phyloP scores from a whole-genome alignment of 2,888 invertebrate genomes.

The Netelia fuscicornis region DNA sequence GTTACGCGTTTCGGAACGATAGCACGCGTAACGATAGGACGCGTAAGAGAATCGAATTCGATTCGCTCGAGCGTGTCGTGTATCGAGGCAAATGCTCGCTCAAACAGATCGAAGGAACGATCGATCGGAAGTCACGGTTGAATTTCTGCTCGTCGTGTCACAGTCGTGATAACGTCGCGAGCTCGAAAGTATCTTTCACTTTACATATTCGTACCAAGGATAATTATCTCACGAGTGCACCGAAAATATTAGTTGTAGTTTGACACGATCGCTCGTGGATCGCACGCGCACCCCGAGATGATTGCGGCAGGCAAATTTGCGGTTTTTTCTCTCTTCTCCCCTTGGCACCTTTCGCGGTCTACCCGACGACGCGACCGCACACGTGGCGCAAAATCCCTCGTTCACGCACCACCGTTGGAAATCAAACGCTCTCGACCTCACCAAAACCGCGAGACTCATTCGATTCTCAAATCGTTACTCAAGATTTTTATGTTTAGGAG shows the following conservation, averaged over 20 bases:
- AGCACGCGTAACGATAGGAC: too few species aligned
- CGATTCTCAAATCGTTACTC: neutral
- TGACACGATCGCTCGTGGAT: neutral
- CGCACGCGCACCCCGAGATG: slow-evolving; percentile 9
- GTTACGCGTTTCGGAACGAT: too few species aligned
- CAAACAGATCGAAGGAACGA: slow-evolving; percentile 62
- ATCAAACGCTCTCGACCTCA: neutral
- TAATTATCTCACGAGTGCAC: neutral
- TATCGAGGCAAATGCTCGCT: slow-evolving; percentile 46
- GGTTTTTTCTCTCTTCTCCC: slow-evolving; percentile 34
- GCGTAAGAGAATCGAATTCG: slow-evolving; percentile 27
- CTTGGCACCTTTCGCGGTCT: slow-evolving; percentile 19
- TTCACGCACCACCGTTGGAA: neutral
- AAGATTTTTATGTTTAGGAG: neutral
- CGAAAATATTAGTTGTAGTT: neutral
- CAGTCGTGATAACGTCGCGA: slow-evolving; percentile 8
- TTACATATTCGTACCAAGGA: neutral
- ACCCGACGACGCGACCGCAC: slow-evolving; percentile 60
- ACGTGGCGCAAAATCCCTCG: slow-evolving; percentile 43
- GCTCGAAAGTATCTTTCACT: neutral
- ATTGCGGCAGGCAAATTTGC: slow-evolving; percentile 50
- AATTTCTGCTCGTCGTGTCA: slow-evolving; percentile 50
- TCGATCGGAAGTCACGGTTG: slow-evolving; percentile 57
- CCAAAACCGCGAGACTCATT: slow-evolving; percentile 30
- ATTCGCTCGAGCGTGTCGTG: slow-evolving; percentile 53